Evolutionary conservation across 2,113 vertebrate species (phyloP).

Genomic region (Numida meleagris): DNA sequence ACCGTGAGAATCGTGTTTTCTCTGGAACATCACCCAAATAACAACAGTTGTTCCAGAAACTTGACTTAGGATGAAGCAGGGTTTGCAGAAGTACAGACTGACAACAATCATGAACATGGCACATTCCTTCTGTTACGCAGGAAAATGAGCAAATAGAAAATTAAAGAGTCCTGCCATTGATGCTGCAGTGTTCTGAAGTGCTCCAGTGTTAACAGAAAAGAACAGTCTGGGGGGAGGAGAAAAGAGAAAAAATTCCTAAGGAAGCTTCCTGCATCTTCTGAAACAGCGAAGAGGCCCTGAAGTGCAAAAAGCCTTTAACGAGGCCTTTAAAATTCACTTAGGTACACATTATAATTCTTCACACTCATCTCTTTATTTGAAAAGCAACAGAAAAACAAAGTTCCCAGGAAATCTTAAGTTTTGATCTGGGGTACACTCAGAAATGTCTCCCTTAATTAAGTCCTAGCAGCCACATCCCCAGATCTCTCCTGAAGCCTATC

Average conservation of each 20-base stretch:
- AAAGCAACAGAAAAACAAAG: background rate
- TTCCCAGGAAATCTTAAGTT: background rate
- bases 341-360: background rate
- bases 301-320: background rate
- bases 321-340: background rate
- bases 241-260: background rate
- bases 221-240: background rate
- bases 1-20: background rate
- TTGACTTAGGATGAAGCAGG: background rate
- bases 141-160: background rate
- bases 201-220: background rate
- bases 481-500: background rate
- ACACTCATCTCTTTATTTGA: conserved; percentile 2
- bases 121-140: background rate
- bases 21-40: background rate
- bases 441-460: background rate
- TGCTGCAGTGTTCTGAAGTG: background rate
- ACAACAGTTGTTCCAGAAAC: background rate
- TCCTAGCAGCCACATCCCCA: background rate
- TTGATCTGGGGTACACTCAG: background rate
- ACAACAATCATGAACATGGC: background rate
- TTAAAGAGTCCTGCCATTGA: background rate
- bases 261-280: background rate
- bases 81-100: background rate
- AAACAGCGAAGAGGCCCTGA: background rate